phyloP scores from a whole-genome alignment of 64 coral and sea anemone genomes.

The Trachythela sp. region DNA sequence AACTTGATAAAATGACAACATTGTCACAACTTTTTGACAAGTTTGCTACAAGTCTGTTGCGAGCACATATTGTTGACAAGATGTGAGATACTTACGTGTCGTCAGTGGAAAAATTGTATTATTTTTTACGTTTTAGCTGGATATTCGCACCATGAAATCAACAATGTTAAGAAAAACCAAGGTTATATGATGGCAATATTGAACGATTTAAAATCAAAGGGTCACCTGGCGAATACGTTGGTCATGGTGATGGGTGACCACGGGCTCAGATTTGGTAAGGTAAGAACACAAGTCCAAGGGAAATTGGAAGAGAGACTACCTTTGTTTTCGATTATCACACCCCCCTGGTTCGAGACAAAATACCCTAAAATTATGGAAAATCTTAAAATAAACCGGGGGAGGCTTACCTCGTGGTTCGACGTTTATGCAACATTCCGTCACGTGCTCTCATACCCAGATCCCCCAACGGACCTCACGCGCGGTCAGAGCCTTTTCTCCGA shows the following conservation, averaged over 20 bases:
- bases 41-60: too few relatives aligned
- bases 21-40: too few relatives aligned
- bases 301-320: constrained; percentile 6
- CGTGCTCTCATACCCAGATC: constrained; percentile 50
- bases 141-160: constrained; percentile 17
- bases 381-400: constrained; percentile 20
- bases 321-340: not conserved
- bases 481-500: constrained; percentile 51
- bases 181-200: not conserved
- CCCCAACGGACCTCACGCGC: constrained; percentile 18
- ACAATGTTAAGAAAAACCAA: not conserved
- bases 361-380: not conserved
- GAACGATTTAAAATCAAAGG: not conserved
- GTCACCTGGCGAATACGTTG: not conserved
- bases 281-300: not conserved
- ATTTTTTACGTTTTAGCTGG: not conserved
- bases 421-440: constrained; percentile 56
- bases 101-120: too few relatives aligned
- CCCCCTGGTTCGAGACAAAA: not conserved
- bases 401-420: constrained; percentile 62
- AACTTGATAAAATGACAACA: too few relatives aligned
- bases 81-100: too few relatives aligned
- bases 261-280: not conserved
- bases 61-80: too few relatives aligned
- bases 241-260: constrained; percentile 1